A percentile compares a stretch with the other conserved stretches of the same genome.
These are phyloP conservation scores for Lagocephalus sceleratus DNA, from an alignment of 2,797 vertebrate genomes.

Conservation along the genomic window DNA sequence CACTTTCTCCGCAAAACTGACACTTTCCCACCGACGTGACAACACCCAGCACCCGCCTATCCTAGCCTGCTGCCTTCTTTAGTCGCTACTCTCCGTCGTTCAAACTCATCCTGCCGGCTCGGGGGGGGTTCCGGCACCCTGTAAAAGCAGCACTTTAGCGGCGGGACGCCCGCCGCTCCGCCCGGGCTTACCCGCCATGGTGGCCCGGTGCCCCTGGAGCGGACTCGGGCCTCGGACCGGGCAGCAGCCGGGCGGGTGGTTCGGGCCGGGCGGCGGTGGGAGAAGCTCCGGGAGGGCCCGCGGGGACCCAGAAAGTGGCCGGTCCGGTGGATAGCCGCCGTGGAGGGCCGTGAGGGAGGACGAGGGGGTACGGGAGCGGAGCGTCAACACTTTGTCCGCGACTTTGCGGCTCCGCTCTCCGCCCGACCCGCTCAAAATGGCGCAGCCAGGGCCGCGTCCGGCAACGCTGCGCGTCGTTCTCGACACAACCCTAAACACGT, in stretches of 20 bases:
- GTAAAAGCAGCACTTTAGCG: too few relatives aligned
- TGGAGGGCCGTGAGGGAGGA: not conserved
- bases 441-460: constrained; percentile 63
- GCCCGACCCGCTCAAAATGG: constrained; percentile 74
- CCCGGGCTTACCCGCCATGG: constrained; percentile 73
- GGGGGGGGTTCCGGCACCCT: too few relatives aligned
- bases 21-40: constrained; percentile 22
- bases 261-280: constrained; percentile 42
- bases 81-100: constrained; percentile 32
- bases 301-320: constrained; percentile 2
- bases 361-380: constrained; percentile 15
- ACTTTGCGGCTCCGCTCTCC: constrained; percentile 67
- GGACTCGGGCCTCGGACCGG: constrained; percentile 54
- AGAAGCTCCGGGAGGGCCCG: constrained; percentile 19
- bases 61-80: constrained; percentile 39
- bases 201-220: constrained; percentile 40
- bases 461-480: not conserved
- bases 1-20: not conserved
- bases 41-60: constrained; percentile 29
- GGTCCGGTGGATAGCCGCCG: not conserved
- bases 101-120: constrained; percentile 2
- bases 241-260: constrained; percentile 50
- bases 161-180: too few relatives aligned
- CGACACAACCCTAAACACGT: too few relatives aligned
- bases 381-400: constrained; percentile 68